phyloP scores from a whole-genome alignment of 2,113 vertebrate species.

The Potamarius usumacintae region DNA sequence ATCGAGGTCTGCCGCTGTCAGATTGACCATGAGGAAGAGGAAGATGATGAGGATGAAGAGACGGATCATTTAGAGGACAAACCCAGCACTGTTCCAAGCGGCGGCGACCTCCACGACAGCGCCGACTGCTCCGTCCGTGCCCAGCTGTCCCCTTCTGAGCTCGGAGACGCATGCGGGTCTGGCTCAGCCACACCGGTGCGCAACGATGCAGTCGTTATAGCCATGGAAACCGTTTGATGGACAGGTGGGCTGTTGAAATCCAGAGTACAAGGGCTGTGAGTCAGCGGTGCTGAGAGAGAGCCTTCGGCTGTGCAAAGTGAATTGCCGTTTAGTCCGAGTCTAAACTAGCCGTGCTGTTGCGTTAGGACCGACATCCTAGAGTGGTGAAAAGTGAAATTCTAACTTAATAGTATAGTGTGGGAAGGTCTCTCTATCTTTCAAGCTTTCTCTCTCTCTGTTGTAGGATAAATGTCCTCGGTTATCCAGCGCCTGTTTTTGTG shows the following conservation, averaged over 20 bases:
- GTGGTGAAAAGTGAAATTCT: conserved; percentile 19
- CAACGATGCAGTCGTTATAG: conserved; percentile 59
- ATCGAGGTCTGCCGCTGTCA: conserved; percentile 87
- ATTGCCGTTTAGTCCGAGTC: conserved; percentile 24
- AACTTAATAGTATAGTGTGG: conserved; percentile 27
- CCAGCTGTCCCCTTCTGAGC: conserved; percentile 38
- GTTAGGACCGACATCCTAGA: conserved; percentile 16
- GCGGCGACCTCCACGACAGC: conserved; percentile 63
- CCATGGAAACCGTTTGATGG: conserved; percentile 66
- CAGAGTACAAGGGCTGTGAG: conserved; percentile 9
- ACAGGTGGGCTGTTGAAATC: conserved; percentile 19
- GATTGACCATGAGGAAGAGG: conserved; percentile 63
- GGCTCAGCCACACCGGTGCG: conserved; percentile 48
- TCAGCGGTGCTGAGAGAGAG: conserved; percentile 7
- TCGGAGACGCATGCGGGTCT: conserved; percentile 38
- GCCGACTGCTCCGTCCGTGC: conserved; percentile 60
- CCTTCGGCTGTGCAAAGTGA: neutral
- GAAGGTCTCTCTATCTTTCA: conserved; percentile 17
- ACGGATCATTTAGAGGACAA: conserved; percentile 30
- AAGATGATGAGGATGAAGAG: conserved; percentile 30
- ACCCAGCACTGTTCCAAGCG: neutral
- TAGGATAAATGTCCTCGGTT: conserved; percentile 16
- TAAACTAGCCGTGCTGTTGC: conserved; percentile 20
- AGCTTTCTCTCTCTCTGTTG: conserved; percentile 13
- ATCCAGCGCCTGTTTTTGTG: conserved; percentile 17